Evolutionary conservation across 2,797 vertebrate genomes (phyloP).

Genomic region (Eremophila alpestris): DNA sequence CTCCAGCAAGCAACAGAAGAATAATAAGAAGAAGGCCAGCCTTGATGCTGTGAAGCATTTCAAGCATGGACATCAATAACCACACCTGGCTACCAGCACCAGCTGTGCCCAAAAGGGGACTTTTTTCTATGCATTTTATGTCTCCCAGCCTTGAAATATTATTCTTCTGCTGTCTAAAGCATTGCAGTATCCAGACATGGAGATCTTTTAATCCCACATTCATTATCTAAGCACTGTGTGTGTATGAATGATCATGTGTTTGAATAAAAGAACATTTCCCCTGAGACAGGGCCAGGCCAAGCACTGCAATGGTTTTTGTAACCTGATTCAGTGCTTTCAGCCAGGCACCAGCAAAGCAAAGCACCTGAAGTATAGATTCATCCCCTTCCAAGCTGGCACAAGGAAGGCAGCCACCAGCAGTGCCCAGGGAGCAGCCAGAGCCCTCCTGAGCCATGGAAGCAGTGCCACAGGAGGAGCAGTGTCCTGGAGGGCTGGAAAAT

Average conservation of each 20-base stretch:
- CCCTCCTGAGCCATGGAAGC: background rate
- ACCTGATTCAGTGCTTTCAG: slow-evolving; percentile 69
- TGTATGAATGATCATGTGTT: background rate
- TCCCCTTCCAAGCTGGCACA: slow-evolving; percentile 80
- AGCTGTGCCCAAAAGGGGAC: background rate
- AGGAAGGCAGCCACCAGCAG: slow-evolving; percentile 84
- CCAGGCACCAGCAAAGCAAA: slow-evolving; percentile 82
- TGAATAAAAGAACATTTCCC: background rate
- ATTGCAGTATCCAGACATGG: background rate
- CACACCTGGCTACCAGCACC: background rate
- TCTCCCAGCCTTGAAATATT: background rate
- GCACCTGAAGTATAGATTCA: slow-evolving; percentile 85
- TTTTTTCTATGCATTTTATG: background rate
- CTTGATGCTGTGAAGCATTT: background rate
- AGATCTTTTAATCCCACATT: background rate
- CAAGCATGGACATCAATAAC: background rate
- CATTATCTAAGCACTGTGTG: background rate
- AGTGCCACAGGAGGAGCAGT: background rate
- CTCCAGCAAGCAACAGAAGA: background rate
- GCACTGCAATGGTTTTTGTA: background rate
- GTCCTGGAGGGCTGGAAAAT: background rate
- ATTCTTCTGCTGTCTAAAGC: background rate
- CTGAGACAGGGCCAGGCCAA: background rate
- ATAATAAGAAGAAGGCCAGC: background rate
- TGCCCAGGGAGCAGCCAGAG: slow-evolving; percentile 73